Conservation (phyloP, 2,888 invertebrate species). For the Tachina grossa region DNA sequence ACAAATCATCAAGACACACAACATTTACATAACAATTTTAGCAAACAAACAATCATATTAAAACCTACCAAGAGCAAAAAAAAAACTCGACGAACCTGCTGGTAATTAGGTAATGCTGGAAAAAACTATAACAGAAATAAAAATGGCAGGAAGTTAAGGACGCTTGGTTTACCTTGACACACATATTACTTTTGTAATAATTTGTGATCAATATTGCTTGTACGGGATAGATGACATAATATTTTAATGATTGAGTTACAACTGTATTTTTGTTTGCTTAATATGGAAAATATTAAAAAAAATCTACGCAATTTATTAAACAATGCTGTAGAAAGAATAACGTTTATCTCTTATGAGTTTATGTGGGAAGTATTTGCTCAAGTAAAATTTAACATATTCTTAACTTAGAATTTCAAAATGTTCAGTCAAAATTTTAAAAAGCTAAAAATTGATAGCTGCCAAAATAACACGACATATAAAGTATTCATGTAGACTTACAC, state of each 20-base stretch:
- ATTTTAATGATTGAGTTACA: neutral
- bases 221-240: constrained; percentile 33
- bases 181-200: constrained; percentile 41
- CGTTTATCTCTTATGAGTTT: neutral
- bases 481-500: neutral
- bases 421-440: constrained; percentile 29
- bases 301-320: neutral
- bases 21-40: constrained; percentile 49
- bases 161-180: constrained; percentile 64
- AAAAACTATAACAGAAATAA: neutral
- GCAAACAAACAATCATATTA: neutral
- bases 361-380: constrained; percentile 48
- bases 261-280: too few relatives aligned
- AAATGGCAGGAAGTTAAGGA: constrained; percentile 51
- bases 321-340: neutral
- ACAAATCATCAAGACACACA: constrained; percentile 28
- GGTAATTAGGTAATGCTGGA: neutral
- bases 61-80: neutral
- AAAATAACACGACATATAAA: constrained; percentile 52
- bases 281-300: neutral
- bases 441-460: constrained; percentile 60
- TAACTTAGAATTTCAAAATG: constrained; percentile 35
- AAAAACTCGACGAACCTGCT: constrained; percentile 59
- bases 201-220: constrained; percentile 1
- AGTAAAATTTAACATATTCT: constrained; percentile 48